Conservation (phyloP, 2,797 vertebrate species). For the Trachops cirrhosus region DNA sequence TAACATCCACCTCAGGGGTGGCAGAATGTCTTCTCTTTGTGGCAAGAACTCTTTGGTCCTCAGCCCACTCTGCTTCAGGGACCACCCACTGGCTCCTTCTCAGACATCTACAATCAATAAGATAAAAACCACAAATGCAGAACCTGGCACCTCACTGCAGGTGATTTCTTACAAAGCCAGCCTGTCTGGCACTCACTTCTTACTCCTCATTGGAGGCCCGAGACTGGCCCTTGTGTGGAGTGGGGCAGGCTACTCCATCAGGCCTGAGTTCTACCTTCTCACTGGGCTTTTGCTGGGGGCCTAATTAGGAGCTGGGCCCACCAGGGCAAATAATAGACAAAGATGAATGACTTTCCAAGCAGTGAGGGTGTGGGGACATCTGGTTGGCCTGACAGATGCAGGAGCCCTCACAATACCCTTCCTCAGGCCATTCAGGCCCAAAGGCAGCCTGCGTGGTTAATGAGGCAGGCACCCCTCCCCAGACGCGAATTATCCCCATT, state of each 20-base stretch:
- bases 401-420: constrained; percentile 51
- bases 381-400: constrained; percentile 73
- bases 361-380: constrained; percentile 62
- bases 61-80: background rate
- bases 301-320: constrained; percentile 67
- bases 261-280: constrained; percentile 17
- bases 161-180: background rate
- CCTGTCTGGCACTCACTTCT: constrained; percentile 7
- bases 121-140: background rate
- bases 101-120: background rate
- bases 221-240: constrained; percentile 19
- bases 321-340: constrained; percentile 58
- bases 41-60: background rate
- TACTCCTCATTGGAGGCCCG: background rate
- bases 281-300: background rate
- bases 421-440: constrained; percentile 66
- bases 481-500: constrained; percentile 32
- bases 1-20: background rate
- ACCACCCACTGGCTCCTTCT: background rate
- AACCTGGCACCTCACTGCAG: background rate
- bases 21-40: background rate
- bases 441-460: constrained; percentile 66
- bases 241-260: background rate
- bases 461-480: constrained; percentile 59
- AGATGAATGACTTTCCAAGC: constrained; percentile 58